Conservation (phyloP, 35 echinoderm and acorn worm genomes). For the Apostichopus parvimensis region DNA sequence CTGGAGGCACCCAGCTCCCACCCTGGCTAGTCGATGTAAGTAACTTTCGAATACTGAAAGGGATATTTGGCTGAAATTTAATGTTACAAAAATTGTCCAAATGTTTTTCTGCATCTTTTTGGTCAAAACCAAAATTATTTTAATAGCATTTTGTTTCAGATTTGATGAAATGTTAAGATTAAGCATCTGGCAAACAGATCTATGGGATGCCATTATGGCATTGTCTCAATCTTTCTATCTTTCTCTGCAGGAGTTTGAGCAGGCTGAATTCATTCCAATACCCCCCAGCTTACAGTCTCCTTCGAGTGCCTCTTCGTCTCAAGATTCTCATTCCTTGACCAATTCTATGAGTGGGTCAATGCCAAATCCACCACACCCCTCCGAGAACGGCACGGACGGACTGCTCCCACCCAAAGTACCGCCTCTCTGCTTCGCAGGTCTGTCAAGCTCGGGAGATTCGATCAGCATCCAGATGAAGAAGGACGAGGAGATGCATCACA, state of each 20-base stretch:
- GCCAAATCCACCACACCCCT: conserved; percentile 24
- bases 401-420: conserved; percentile 76
- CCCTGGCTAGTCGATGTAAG: conserved; percentile 82
- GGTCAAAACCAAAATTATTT: too few relatives aligned
- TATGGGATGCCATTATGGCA: too few relatives aligned
- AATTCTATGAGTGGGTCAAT: conserved; percentile 13
- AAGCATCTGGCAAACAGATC: too few relatives aligned
- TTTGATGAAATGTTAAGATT: too few relatives aligned
- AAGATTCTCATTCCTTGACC: conserved; percentile 56
- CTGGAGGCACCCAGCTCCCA: conserved; percentile 60
- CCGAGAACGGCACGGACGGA: conserved; percentile 24
- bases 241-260: conserved; percentile 70
- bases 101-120: too few relatives aligned
- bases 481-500: conserved; percentile 75
- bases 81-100: too few relatives aligned
- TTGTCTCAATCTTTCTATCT: background rate
- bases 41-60: background rate
- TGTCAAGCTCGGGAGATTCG: conserved; percentile 74
- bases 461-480: conserved; percentile 66
- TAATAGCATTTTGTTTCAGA: too few relatives aligned
- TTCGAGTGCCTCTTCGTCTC: conserved; percentile 2
- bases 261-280: conserved; percentile 94
- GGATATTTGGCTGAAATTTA: too few relatives aligned
- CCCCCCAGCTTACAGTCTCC: conserved; percentile 28
- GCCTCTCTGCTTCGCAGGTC: conserved; percentile 73